Evolutionary conservation across 2,113 vertebrate species (phyloP).

Genomic region (Rhinolophus sinicus): DNA sequence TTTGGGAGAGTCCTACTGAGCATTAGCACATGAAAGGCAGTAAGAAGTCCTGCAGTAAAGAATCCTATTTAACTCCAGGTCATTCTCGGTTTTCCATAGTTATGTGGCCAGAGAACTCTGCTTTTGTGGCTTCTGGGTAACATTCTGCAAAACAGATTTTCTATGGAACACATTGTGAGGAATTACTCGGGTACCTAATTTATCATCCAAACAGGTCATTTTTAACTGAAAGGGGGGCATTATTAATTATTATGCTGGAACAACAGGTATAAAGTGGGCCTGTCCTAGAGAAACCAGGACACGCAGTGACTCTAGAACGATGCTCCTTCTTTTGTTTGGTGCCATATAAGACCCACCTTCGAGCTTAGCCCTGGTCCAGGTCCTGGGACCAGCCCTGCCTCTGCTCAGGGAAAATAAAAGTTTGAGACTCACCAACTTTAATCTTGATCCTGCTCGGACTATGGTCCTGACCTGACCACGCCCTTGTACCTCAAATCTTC

Average conservation of each 20-base stretch:
- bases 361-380: neutral
- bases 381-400: neutral
- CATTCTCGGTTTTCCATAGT: neutral
- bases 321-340: neutral
- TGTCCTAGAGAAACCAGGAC: neutral
- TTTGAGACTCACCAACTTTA: neutral
- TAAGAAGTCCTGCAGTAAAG: neutral
- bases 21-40: neutral
- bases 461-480: neutral
- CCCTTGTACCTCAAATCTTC: neutral
- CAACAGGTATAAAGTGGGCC: neutral
- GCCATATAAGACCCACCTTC: neutral
- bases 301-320: neutral
- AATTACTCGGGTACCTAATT: neutral
- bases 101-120: neutral
- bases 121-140: neutral
- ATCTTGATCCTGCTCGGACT: neutral
- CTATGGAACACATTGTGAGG: neutral
- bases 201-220: neutral
- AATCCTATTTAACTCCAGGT: neutral
- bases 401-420: neutral
- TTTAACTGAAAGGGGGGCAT: neutral
- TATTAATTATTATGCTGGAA: neutral
- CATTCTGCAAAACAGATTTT: neutral
- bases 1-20: neutral